These are phyloP conservation scores for Hipposideros larvatus DNA, from an alignment of 2,797 vertebrate genomes.

Conservation along the genomic window DNA sequence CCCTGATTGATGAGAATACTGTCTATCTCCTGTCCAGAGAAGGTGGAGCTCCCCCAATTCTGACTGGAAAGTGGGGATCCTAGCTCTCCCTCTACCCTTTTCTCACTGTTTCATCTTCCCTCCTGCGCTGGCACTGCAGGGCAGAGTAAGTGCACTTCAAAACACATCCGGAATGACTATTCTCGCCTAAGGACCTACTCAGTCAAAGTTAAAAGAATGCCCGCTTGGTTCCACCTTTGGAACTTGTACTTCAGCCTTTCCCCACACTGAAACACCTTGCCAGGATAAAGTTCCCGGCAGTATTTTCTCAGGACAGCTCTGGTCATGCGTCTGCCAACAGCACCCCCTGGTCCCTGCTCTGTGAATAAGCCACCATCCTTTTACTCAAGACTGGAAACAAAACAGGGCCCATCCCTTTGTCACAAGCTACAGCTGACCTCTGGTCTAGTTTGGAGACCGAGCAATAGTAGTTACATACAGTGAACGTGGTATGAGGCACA, in stretches of 20 bases:
- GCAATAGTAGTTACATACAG: not conserved
- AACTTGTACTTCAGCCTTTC: not conserved
- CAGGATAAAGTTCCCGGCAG: not conserved
- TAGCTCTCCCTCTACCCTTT: not conserved
- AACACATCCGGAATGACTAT: not conserved
- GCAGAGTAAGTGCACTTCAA: conserved; percentile 46
- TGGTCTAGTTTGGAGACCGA: not conserved
- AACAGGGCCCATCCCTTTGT: not conserved
- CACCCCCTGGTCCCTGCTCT: not conserved
- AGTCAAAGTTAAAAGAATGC: not conserved
- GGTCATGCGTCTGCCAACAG: not conserved
- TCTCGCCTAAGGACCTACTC: not conserved
- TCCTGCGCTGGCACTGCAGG: not conserved
- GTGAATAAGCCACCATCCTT: not conserved
- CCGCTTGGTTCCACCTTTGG: not conserved
- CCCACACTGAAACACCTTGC: not conserved
- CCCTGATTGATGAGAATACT: not conserved
- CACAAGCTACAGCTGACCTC: not conserved
- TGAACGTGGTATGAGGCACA: not conserved
- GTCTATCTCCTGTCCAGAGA: not conserved
- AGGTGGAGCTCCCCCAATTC: not conserved
- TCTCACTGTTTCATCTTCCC: not conserved
- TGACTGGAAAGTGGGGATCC: not conserved
- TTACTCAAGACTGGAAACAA: conserved; percentile 31
- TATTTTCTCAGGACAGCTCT: conserved; percentile 21